Evolutionary conservation across 2,113 vertebrate genomes (phyloP).

Genomic region (Xenopus borealis): DNA sequence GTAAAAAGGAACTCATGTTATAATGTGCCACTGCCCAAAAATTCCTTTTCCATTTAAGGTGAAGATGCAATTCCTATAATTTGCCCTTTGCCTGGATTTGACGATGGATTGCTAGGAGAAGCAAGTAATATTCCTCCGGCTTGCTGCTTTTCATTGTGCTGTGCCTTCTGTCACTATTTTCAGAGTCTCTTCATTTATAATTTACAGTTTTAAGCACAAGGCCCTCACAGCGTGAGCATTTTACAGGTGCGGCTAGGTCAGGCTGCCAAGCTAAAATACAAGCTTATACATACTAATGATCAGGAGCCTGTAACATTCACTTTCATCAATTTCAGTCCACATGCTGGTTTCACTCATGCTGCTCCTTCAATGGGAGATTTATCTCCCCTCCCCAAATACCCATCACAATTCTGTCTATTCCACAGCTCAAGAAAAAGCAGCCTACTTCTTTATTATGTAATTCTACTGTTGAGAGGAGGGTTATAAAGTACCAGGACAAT

Average conservation of each 20-base stretch:
- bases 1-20: no score
- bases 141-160: constrained; percentile 47
- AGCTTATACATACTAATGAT: constrained; percentile 49
- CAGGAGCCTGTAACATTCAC: background rate
- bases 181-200: constrained; percentile 59
- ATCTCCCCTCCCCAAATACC: background rate
- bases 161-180: constrained; percentile 50
- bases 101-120: background rate
- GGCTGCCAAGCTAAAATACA: constrained; percentile 53
- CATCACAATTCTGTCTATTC: background rate
- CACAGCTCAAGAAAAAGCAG: background rate
- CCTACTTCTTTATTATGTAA: no score
- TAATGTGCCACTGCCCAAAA: no score
- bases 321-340: constrained; percentile 29
- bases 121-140: constrained; percentile 47
- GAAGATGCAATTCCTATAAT: no score
- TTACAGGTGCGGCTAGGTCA: constrained; percentile 58
- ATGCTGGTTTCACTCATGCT: constrained; percentile 30
- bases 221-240: constrained; percentile 54
- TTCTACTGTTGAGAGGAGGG: no score
- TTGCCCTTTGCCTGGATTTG: no score
- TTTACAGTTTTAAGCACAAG: constrained; percentile 57
- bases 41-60: no score
- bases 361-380: background rate
- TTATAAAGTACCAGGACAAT: no score